Base-by-base conservation (phyloP, 2,888 invertebrate genomes). In the Dasypolia templi region DNA sequence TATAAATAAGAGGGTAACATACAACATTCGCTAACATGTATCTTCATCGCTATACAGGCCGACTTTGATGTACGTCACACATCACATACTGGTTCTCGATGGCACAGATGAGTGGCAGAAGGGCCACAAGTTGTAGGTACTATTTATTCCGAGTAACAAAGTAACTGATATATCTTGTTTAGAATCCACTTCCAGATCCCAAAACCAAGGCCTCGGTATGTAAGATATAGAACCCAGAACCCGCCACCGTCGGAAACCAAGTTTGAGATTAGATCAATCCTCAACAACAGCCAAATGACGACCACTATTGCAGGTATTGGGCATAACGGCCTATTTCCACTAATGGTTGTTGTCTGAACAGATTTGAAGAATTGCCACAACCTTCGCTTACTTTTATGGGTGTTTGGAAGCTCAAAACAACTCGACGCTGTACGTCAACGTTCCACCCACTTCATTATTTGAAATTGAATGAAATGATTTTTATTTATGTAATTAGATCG, bases 41-140 rank as follows among this genome's bases (percentile, higher is more conserved):
- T 66, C 71, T 75, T 75, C 80, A 75, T 80, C 62, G 68, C 49
- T 65, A 53, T 55, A 49, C 68, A 65, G 56, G 12, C 65, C 66
- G 75, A 83, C 84, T 83, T 82, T 83, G 82, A 82, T 80, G 58
- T 72, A 72, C 58, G 22, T 58, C 62, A 79, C 74, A 58, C 62
- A 79, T 83, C 80, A 69, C 49, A 75, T 67, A 83, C 81, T 62
- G 68, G 83, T 83, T 82, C 19, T 49, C 22, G 6, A 9, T n/a
- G 26, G 14, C 19, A 35, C 22, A 62, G 11, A 59, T 14, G 12
- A 1, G 4, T 9, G 7, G 17, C 74, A 82, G 81, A 79, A 69
- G 68, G 3, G 0, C 39, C 61, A 72, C 22, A 29, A n/a, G 4
- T 35, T 44, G 6, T 17, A 29, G 4, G 12, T 19, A 22, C 2